phyloP scores from a whole-genome alignment of 2,888 invertebrate species.

The Deilephila porcellus region DNA sequence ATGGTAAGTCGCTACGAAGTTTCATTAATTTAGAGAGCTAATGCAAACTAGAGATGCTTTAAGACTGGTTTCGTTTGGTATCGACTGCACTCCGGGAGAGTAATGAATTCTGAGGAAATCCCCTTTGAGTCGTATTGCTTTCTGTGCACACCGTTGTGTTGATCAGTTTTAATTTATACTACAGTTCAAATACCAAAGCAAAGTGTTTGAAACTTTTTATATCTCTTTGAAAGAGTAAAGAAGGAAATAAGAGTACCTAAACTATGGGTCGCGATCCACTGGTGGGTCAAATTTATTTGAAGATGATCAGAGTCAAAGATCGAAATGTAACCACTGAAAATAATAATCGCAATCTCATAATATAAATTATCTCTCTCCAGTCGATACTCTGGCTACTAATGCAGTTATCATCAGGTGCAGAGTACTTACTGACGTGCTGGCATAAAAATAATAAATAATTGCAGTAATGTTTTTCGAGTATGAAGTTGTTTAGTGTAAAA shows the following conservation, averaged over 20 bases:
- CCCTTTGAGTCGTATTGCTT: slow-evolving; percentile 34
- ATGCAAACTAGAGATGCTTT: slow-evolving; percentile 35
- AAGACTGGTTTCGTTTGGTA: slow-evolving; percentile 58
- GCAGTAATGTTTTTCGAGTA: neutral
- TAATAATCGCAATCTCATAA: no score
- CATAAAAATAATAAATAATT: neutral
- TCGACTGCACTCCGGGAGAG: slow-evolving; percentile 51
- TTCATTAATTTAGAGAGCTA: slow-evolving; percentile 39
- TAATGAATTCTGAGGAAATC: slow-evolving; percentile 33
- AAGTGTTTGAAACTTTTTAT: neutral
- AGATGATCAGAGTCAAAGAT: no score
- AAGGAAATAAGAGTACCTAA: no score
- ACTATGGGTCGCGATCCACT: no score
- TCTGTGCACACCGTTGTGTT: slow-evolving; percentile 28
- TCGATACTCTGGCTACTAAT: no score
- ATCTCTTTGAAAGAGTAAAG: no score
- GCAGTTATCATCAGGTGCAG: no score
- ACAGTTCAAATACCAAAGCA: neutral
- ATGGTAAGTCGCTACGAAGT: neutral
- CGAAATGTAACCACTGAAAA: no score
- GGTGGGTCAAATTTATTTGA: no score
- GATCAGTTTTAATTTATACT: slow-evolving; percentile 31
- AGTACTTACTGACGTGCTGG: no score
- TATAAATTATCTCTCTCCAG: no score
- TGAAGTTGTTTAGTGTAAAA: neutral